A percentile compares a stretch with the other conserved stretches of the same genome.
Conservation (phyloP, 2,113 vertebrate genomes). For the Sminthopsis crassicaudata region DNA sequence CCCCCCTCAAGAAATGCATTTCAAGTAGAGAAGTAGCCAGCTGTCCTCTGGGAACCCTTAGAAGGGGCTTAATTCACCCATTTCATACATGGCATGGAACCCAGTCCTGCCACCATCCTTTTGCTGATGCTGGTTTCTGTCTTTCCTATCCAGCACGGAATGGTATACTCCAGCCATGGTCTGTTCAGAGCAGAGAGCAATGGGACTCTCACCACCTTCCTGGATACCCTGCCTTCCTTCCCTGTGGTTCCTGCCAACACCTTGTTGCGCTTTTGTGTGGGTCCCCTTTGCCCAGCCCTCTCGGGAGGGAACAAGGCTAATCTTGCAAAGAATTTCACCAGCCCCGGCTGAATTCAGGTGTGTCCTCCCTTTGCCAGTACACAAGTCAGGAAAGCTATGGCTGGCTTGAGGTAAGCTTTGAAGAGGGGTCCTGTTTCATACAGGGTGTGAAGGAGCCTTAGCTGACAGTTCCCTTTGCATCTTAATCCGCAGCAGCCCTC, state of each 20-base stretch:
- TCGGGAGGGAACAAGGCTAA: neutral
- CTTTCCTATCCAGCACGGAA: neutral
- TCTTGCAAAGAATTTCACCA: constrained; percentile 2
- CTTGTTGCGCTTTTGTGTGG: neutral
- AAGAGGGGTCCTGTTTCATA: neutral
- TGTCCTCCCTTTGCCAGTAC: neutral
- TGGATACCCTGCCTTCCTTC: neutral
- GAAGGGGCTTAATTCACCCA: neutral
- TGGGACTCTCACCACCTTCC: neutral
- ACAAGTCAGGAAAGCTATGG: neutral
- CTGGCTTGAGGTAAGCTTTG: neutral
- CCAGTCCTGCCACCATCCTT: neutral
- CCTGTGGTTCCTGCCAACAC: neutral
- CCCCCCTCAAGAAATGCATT: no score
- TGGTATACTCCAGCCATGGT: neutral
- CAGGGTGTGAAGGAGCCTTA: neutral
- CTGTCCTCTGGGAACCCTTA: neutral
- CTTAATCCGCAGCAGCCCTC: neutral
- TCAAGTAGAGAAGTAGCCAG: neutral
- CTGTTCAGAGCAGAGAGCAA: neutral
- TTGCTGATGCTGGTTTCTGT: neutral
- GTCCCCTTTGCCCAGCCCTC: constrained; percentile 2
- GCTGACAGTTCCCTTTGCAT: neutral
- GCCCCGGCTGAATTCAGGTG: neutral
- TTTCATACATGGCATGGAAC: neutral